Evolutionary conservation across 1,140 invertebrate species (phyloP).

Genomic region (Caenorhabditis briggsae): DNA sequence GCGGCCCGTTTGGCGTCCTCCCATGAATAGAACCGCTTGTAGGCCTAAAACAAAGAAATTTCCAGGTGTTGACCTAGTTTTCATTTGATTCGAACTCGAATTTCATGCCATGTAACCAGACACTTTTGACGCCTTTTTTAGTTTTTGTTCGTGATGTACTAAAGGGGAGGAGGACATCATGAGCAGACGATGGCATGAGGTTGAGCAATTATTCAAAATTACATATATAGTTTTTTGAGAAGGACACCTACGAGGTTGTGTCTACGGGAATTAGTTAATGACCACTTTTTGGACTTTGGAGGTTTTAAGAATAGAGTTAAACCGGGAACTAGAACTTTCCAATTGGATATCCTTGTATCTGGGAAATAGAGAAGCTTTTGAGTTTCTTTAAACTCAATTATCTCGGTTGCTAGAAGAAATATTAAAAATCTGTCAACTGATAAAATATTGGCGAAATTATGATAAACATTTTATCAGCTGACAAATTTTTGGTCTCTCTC

Average conservation of each 20-base stretch:
- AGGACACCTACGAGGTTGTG: background rate
- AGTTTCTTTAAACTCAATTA: too few relatives aligned
- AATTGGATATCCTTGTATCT: too few relatives aligned
- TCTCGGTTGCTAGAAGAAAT: too few relatives aligned
- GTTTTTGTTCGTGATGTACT: constrained; percentile 4
- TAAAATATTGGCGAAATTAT: too few relatives aligned
- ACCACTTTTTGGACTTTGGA: background rate
- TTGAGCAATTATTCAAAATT: background rate
- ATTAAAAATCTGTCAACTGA: too few relatives aligned
- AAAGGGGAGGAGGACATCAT: background rate
- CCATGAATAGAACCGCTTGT: constrained; percentile 47
- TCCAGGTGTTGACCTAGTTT: constrained; percentile 8
- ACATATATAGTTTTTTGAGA: background rate
- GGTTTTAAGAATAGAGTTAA: background rate
- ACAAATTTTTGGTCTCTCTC: too few relatives aligned
- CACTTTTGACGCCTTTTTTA: background rate
- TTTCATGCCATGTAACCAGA: background rate
- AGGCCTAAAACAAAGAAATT: background rate
- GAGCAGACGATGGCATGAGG: background rate
- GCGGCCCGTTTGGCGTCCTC: constrained; percentile 27
- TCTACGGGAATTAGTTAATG: background rate
- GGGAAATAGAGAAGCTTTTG: too few relatives aligned
- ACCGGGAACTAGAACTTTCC: too few relatives aligned
- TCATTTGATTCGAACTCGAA: constrained; percentile 10
- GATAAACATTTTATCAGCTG: too few relatives aligned